Percentiles rank a stretch among this genome's conserved stretches.
Conservation (phyloP, 2,113 vertebrate genomes). For the Nesoenas mayeri region DNA sequence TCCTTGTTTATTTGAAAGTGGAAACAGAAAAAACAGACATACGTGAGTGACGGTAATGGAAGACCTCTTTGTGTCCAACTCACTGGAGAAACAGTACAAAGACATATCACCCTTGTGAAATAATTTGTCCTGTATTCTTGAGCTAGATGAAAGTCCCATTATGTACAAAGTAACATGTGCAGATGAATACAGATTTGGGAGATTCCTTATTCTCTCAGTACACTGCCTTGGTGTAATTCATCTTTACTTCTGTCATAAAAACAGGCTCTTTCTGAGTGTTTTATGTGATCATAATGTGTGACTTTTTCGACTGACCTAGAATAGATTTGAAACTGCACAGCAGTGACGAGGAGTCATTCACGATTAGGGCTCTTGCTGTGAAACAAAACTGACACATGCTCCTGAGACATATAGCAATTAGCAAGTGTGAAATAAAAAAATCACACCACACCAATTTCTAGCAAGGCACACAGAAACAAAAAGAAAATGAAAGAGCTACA, state of each 20-base stretch:
- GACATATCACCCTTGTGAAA: slow-evolving; percentile 44
- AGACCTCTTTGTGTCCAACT: slow-evolving; percentile 28
- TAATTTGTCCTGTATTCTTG: slow-evolving; percentile 31
- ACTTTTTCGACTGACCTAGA: background rate
- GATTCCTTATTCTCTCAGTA: background rate
- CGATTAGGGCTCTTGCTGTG: background rate
- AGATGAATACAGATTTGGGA: slow-evolving; percentile 34
- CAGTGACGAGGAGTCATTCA: background rate
- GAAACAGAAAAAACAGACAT: background rate
- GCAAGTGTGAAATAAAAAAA: slow-evolving; percentile 4
- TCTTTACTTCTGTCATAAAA: background rate
- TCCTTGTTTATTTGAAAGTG: background rate
- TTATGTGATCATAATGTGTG: background rate
- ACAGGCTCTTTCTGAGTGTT: background rate
- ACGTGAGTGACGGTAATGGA: slow-evolving; percentile 33
- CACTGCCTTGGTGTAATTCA: background rate
- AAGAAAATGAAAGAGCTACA: background rate
- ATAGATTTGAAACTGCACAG: background rate
- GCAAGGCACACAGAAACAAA: background rate
- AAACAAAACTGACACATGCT: background rate
- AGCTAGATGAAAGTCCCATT: slow-evolving; percentile 31
- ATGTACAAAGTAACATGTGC: slow-evolving; percentile 6
- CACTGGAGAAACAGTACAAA: slow-evolving; percentile 23
- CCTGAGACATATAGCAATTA: background rate
- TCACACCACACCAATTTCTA: background rate